Percentiles rank a stretch among this genome's conserved stretches.
phyloP scores from a whole-genome alignment of 2,888 invertebrate species.

The Tipula unca region DNA sequence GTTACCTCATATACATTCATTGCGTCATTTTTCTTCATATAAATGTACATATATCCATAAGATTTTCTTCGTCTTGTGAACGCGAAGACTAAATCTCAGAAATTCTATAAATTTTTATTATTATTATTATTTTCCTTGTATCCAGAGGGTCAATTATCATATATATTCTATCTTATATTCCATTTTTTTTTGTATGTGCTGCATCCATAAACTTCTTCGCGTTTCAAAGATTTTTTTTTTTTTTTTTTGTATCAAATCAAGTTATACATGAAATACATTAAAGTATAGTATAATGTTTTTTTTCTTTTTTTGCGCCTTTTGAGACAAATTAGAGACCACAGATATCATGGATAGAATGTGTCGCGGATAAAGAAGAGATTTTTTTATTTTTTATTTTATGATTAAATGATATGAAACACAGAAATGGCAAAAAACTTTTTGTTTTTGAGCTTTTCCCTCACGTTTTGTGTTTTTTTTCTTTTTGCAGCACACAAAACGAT shows the following conservation, averaged over 20 bases:
- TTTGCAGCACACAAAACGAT: neutral
- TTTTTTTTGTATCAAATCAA: neutral
- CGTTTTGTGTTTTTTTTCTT: too few relatives aligned
- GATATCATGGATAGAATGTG: slow-evolving; percentile 8
- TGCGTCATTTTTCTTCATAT: neutral
- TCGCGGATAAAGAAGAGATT: neutral
- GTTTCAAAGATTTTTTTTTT: neutral
- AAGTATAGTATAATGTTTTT: neutral
- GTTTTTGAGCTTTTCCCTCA: neutral
- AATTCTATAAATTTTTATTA: neutral
- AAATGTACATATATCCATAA: neutral
- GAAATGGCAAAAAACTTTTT: neutral
- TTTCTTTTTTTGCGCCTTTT: neutral
- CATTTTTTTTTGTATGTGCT: neutral
- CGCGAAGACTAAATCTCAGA: neutral
- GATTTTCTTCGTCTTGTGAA: neutral
- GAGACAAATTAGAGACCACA: slow-evolving; percentile 8
- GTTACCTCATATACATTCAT: neutral
- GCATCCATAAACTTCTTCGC: slow-evolving; percentile 9
- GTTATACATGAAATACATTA: neutral
- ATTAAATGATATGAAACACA: neutral
- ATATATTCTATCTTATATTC: neutral
- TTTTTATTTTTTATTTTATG: neutral
- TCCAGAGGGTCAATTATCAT: slow-evolving; percentile 14
- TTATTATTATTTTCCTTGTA: neutral